Base-by-base conservation (phyloP, 37 sponge, comb jelly and placozoan genomes). In the Halisarca cf. caerulea region DNA sequence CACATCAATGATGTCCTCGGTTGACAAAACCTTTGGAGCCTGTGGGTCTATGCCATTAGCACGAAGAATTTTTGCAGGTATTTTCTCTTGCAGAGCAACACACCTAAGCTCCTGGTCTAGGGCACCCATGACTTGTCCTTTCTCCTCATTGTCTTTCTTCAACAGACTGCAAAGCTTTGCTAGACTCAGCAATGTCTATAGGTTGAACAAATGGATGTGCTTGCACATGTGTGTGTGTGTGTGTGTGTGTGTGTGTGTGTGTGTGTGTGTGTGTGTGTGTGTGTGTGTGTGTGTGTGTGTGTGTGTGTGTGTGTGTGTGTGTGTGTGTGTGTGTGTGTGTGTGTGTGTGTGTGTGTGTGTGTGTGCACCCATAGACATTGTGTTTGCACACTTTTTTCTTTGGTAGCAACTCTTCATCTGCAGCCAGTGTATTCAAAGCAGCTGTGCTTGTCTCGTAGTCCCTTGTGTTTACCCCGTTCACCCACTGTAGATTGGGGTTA, bases 121-220 rank as follows among this genome's bases (percentile, higher is more conserved):
- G n/a, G 40, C 62, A n/a, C 61, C 47, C 68, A 86, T 20, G 74
- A n/a, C 59, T 3, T 41, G 81, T 11, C 42, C 84, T 28, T 57
- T 36, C 24, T 78, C 86, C 23, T 51, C 38, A 28, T 8, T 2
- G 51, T 78, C 80, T 11, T 47, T 47, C 15, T 91, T 80, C 11
- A 92, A 87, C 59, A 94, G 85, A 58, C 83, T 55, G 4, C 90
- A 78, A 32, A 94, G 82, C 79, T 94, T 94, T n/a, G 87, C 57
- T 28, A 94, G 74, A 40, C 95, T 94, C 33, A 94, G 82, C 59
- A 91, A 70, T 21, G 95, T 94, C 90, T 91, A 44, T 41, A 86
- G 33, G 18, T 55, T 55, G 57, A 17, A 55, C 17, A 17, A 17
- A 20, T 20, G 57, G 57, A 55, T 55, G 11, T 55, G 57, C 17